Base-by-base conservation (phyloP, 2,113 vertebrate species). In the Cettia cetti region DNA sequence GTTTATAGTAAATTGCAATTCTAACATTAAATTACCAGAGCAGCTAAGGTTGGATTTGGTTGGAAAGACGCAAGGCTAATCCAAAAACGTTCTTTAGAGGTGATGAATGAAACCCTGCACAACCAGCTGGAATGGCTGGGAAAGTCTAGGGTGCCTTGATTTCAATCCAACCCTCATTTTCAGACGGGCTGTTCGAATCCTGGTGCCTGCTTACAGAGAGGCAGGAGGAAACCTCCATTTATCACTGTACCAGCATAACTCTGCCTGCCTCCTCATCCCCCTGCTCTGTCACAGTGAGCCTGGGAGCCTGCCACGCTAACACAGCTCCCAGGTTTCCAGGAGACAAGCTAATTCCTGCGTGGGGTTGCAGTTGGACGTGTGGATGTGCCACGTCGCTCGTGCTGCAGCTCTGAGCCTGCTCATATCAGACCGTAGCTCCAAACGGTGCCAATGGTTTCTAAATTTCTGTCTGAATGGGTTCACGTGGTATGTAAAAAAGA, bases 1-100 rank as follows among this genome's bases (percentile, higher is more conserved):
- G 92, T 95, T 96, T 96, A 90, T 82, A 92, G 91, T 82, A 94
- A 96, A 96, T 94, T 95, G 92, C 39, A 12, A 92, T 86, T 94
- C 93, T 84, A 94, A 86, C 94, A 94, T 95, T 95, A 95, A 96
- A 95, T 95, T 97, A 95, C 78, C 70, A 54, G 80, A 92, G 60
- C 49, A 87, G 85, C 79, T 87, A 95, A 97, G 89, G 80, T n/a
- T 90, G 72, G 59, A 69, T 82, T 96, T 82, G 61, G 76, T 90
- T 86, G 49, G 54, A 66, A 96, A 92, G 90, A 90, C 21, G 35
- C 19, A 95, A 77, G 75, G 30, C 80, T 75, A 65, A 93, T 82
- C 77, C 79, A 93, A 77, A 95, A 94, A 35, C 0, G 0, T 92
- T 93, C 61, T 79, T 84, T 57, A 75, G 78, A 86, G 47, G 37